Evolutionary conservation across 2,888 invertebrate species (phyloP), one percentile per base, ranked within the genome.

Genomic region (Loripinus fragilis): DNA sequence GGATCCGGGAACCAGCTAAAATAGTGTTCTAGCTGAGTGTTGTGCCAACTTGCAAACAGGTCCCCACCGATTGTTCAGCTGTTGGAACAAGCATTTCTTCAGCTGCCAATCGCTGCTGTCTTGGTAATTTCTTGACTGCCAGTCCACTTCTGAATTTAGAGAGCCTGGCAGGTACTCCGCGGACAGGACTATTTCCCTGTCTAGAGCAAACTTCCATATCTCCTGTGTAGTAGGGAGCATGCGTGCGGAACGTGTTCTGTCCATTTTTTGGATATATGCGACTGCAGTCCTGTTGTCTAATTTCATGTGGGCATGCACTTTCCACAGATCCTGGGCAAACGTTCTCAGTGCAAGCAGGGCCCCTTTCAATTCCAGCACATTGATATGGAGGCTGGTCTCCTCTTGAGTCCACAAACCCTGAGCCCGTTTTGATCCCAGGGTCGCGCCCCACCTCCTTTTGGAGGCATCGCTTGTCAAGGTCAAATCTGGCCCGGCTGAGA

Each of bases 381-480:
- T 45, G 10, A 45, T 75, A 45, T 69, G 75, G 2, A 20, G 25
- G 7, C 7, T 38, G 2, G 33, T 68, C 28, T 74, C 74, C 41
- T 60, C 38, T 17, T 3, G n/a, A 25, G 76, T 65, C 76, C 71
- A 71, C 2, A 76, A 23, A 17, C 76, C 76, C 38, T 76, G 76
- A 17, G 48, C 45, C 35, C 30, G 64, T 50, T 38, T 48, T 20
- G 35, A 23, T 20, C 71, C 71, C 33, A 45, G 41, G 8, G 65
- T 41, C 17, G 71, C 66, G n/a, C 55, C 77, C 78, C 72, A 72
- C 28, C 77, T 68, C 66, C 23, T 55, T 35, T 74, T 78, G n/a
- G 78, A 78, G 25, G 78, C 73, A 78, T 78, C 74, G 15, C 64
- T 78, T 17, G 35, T 33, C 10, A 77, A 33, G 7, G 55, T 77